These are phyloP conservation scores for Vanacampus margaritifer DNA, from an alignment of 2,113 vertebrate genomes.

Conservation along the genomic window DNA sequence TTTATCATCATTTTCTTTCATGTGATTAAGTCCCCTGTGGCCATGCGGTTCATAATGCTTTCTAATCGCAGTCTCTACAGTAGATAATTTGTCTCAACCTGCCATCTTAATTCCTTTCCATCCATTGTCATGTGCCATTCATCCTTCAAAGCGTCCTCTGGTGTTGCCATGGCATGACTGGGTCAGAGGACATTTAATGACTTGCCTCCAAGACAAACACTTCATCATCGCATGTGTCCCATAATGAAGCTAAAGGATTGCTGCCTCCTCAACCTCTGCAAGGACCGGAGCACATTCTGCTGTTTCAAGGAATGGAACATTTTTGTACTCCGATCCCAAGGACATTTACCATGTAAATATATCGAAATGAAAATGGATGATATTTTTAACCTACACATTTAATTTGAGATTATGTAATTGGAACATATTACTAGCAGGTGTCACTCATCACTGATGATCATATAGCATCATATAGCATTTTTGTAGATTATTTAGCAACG, in stretches of 20 bases:
- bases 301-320: conserved; percentile 46
- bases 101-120: conserved; percentile 56
- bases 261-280: conserved; percentile 60
- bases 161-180: conserved; percentile 23
- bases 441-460: no score
- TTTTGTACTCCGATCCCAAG: not conserved
- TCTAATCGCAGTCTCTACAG: conserved; percentile 45
- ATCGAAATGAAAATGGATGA: no score
- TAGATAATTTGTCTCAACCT: conserved; percentile 45
- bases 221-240: conserved; percentile 63
- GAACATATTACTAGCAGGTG: no score
- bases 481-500: no score
- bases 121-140: conserved; percentile 63
- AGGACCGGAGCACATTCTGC: conserved; percentile 21
- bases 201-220: conserved; percentile 68
- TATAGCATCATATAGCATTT: no score
- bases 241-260: conserved; percentile 71
- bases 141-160: conserved; percentile 40
- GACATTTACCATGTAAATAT: not conserved
- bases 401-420: no score
- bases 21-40: conserved; percentile 43
- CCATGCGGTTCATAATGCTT: conserved; percentile 35
- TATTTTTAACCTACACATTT: no score
- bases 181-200: conserved; percentile 68
- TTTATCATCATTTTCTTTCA: conserved; percentile 42